These are phyloP conservation scores for Vanacampus margaritifer DNA, from an alignment of 2,113 vertebrate genomes.

Conservation along the genomic window DNA sequence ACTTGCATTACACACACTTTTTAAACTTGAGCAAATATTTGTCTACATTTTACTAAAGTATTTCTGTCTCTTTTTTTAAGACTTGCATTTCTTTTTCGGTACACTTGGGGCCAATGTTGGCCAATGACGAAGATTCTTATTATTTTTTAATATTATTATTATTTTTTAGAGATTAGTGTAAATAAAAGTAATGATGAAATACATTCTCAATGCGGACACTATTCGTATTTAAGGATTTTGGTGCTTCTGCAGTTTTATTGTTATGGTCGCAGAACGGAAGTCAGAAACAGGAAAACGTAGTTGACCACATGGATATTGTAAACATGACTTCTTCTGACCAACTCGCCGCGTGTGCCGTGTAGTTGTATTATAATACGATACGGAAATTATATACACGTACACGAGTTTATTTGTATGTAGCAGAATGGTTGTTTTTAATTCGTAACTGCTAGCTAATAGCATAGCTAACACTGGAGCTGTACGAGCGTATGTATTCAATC, in stretches of 20 bases:
- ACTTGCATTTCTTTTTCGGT: not conserved
- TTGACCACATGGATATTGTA: conserved; percentile 53
- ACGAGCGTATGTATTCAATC: too few species aligned
- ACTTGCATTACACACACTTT: not conserved
- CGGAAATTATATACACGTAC: not conserved
- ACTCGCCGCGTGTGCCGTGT: not conserved
- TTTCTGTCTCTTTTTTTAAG: not conserved
- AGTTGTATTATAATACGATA: not conserved
- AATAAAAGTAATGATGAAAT: not conserved
- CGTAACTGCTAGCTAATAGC: not conserved
- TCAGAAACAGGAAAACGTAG: conserved; percentile 7
- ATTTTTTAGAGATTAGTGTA: not conserved
- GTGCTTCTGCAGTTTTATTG: not conserved
- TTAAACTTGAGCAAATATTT: not conserved
- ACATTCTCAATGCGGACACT: not conserved
- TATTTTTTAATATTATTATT: not conserved
- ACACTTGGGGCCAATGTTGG: not conserved
- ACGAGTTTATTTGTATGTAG: too few species aligned
- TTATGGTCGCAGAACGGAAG: not conserved
- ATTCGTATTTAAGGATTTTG: too few species aligned
- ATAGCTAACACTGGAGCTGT: not conserved
- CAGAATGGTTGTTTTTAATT: not conserved
- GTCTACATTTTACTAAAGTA: not conserved
- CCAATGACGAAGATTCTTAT: not conserved
- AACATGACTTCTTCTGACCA: conserved; percentile 16